These are phyloP conservation scores for Sphaerophoria taeniata DNA, from an alignment of 2,888 invertebrate genomes.

Conservation along the genomic window DNA sequence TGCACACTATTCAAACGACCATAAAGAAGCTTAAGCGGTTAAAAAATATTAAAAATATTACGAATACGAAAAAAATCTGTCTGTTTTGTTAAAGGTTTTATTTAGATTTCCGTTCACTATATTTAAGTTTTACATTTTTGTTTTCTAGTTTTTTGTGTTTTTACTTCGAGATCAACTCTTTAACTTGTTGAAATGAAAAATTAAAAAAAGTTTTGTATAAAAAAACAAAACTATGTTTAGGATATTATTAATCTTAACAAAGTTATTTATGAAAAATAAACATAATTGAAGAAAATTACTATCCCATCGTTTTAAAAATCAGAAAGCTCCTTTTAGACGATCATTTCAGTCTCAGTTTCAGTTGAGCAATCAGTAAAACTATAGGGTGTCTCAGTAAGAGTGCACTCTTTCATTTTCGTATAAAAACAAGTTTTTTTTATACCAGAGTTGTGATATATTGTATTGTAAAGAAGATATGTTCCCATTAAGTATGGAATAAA, in stretches of 20 bases:
- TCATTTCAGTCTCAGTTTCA: too few species aligned
- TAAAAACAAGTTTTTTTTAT: too few species aligned
- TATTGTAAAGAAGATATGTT: too few species aligned
- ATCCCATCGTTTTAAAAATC: constrained; percentile 30
- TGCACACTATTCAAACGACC: constrained; percentile 30
- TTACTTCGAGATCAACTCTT: constrained; percentile 41
- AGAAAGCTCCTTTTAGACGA: too few species aligned
- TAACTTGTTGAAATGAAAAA: constrained; percentile 44
- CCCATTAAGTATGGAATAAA: too few species aligned
- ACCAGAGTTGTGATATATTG: too few species aligned
- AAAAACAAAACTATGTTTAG: constrained; percentile 47
- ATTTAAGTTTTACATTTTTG: constrained; percentile 1
- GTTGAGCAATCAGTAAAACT: too few species aligned
- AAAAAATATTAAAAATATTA: constrained; percentile 26
- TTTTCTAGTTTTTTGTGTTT: constrained; percentile 6
- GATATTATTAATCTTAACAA: constrained; percentile 67
- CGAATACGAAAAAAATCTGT: constrained; percentile 43
- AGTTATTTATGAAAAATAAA: constrained; percentile 69
- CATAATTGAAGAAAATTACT: constrained; percentile 65
- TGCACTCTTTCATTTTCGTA: too few species aligned
- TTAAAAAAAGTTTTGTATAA: background rate
- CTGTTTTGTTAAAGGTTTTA: constrained; percentile 36
- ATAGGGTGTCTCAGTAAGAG: too few species aligned
- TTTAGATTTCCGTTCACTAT: constrained; percentile 43
- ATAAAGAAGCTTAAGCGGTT: background rate